These are phyloP conservation scores for Sebastolobus altivelis DNA, from an alignment of 2,797 vertebrate species.

Conservation along the genomic window DNA sequence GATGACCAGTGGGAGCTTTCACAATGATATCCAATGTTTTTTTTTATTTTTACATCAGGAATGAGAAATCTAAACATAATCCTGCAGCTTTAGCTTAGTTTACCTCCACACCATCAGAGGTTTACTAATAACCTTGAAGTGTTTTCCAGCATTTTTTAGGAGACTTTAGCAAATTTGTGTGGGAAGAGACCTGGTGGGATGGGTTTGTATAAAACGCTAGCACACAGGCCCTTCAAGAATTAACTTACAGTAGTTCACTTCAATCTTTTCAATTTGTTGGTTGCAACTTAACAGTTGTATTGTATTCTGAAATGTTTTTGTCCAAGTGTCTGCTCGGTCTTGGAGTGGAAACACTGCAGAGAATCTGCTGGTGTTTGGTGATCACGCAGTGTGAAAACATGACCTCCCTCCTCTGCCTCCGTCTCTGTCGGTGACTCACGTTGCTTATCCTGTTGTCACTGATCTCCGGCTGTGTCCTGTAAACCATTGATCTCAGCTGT, in stretches of 20 bases:
- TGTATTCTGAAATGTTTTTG: constrained; percentile 5
- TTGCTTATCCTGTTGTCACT: constrained; percentile 61
- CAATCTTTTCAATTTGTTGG: not conserved
- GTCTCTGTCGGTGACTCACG: constrained; percentile 57
- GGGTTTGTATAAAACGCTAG: not conserved
- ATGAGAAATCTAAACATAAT: not conserved
- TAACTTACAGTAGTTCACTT: not conserved
- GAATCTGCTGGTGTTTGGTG: constrained; percentile 26
- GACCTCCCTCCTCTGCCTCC: constrained; percentile 43
- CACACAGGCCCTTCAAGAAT: constrained; percentile 2
- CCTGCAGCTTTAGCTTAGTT: not conserved
- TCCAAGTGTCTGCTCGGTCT: constrained; percentile 6
- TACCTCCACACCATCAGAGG: not conserved
- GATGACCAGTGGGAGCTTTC: not conserved
- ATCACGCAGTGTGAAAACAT: constrained; percentile 68
- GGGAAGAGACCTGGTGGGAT: constrained; percentile 3
- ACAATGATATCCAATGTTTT: not conserved
- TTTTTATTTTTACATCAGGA: not conserved
- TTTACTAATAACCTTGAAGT: not conserved
- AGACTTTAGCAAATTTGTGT: constrained; percentile 5
- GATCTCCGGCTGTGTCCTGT: constrained; percentile 57
- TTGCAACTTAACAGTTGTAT: not conserved
- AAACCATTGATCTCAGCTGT: constrained; percentile 63
- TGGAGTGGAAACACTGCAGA: constrained; percentile 5
- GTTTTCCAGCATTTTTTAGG: not conserved